phyloP scores from a whole-genome alignment of 2,113 vertebrate genomes.

The Psittacula cyanocephala region DNA sequence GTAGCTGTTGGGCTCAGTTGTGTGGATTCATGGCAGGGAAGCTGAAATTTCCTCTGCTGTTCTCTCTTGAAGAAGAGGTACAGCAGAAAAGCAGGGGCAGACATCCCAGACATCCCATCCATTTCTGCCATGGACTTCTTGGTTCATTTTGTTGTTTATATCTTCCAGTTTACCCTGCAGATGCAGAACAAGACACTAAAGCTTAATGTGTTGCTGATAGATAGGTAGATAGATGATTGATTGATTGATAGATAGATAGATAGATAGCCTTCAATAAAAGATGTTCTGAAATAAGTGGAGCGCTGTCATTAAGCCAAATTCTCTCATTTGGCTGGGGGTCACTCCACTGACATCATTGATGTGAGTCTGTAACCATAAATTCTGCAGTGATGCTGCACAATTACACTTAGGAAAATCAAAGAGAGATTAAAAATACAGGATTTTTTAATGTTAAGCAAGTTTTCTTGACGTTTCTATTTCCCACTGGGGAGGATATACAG shows the following conservation, averaged over 20 bases:
- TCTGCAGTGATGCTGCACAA: neutral
- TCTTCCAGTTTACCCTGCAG: neutral
- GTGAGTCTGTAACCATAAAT: neutral
- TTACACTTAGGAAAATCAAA: neutral
- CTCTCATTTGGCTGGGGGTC: neutral
- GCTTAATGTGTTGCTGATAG: neutral
- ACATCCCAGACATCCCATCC: neutral
- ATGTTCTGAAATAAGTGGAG: neutral
- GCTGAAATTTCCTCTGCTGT: neutral
- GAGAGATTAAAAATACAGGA: neutral
- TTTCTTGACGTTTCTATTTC: neutral
- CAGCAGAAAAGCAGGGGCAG: neutral
- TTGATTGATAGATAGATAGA: neutral
- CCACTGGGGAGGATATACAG: neutral
- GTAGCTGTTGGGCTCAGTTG: neutral
- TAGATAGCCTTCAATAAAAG: neutral
- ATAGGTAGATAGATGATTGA: neutral
- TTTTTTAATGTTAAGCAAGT: neutral
- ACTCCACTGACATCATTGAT: neutral
- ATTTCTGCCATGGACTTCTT: neutral
- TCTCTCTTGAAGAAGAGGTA: neutral
- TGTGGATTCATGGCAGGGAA: neutral
- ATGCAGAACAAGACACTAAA: neutral
- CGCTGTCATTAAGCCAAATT: neutral
- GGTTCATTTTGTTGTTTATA: neutral